Evolutionary conservation across 2,797 vertebrate species (phyloP).

Genomic region (Florisuga fusca): DNA sequence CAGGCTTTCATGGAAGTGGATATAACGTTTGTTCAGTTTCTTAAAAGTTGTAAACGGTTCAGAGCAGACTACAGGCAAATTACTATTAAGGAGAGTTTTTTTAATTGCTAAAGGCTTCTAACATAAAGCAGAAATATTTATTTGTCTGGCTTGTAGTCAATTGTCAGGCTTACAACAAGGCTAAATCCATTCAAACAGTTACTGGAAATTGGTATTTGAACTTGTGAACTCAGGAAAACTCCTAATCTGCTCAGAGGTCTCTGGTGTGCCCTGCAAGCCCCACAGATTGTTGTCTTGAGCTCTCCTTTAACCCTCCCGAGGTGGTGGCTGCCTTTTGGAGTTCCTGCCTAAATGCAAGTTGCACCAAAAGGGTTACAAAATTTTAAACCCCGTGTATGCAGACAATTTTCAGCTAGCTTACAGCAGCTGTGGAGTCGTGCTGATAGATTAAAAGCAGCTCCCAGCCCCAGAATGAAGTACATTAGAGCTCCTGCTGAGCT

Average conservation of each 20-base stretch:
- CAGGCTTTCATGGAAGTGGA: not conserved
- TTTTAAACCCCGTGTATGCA: conserved; percentile 79
- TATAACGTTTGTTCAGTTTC: conserved; percentile 10
- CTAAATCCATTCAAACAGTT: conserved; percentile 34
- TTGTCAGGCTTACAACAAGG: not conserved
- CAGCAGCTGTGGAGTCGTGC: conserved; percentile 93
- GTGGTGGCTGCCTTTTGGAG: not conserved
- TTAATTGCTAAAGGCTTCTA: conserved; percentile 7
- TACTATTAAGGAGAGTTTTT: not conserved
- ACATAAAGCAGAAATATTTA: conserved; percentile 11
- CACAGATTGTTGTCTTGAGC: not conserved
- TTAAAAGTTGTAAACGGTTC: not conserved
- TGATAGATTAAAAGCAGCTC: conserved; percentile 98
- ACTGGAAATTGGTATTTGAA: conserved; percentile 67
- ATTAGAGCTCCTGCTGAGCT: conserved; percentile 87
- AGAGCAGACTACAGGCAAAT: not conserved
- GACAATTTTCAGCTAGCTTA: conserved; percentile 89
- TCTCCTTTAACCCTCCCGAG: conserved; percentile 53
- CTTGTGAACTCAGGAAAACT: conserved; percentile 69
- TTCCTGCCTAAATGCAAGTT: conserved; percentile 41
- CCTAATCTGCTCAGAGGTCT: conserved; percentile 43
- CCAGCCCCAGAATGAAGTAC: conserved; percentile 93
- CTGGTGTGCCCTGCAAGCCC: not conserved
- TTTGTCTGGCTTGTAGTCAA: not conserved
- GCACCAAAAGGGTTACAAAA: conserved; percentile 82